Evolutionary conservation across 2,113 vertebrate species (phyloP).

Genomic region (Synchiropus splendidus): DNA sequence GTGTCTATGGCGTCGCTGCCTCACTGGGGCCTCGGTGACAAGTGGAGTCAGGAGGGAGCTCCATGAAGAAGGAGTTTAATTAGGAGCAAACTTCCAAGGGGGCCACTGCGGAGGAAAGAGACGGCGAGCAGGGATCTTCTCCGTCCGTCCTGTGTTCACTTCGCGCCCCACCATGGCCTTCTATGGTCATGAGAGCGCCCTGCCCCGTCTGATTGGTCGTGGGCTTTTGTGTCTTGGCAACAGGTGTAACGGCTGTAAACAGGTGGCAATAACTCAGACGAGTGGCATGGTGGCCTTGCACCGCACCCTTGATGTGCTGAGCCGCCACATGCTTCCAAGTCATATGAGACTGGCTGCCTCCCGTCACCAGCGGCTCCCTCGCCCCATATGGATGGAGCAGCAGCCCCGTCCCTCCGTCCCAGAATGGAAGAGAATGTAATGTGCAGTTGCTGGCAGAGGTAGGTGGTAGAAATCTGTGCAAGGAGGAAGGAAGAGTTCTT

Average conservation of each 20-base stretch:
- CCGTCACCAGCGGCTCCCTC: conserved; percentile 21
- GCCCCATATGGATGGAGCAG: conserved; percentile 1
- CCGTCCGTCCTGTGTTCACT: conserved; percentile 37
- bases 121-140: conserved; percentile 40
- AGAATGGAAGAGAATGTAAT: conserved; percentile 42
- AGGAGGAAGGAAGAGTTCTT: conserved; percentile 36
- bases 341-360: conserved; percentile 58
- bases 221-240: conserved; percentile 56
- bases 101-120: conserved; percentile 53
- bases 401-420: conserved; percentile 15
- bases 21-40: conserved; percentile 60
- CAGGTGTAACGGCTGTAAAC: conserved; percentile 69
- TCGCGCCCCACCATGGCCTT: conserved; percentile 45
- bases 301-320: conserved; percentile 65
- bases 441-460: conserved; percentile 28
- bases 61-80: conserved; percentile 72
- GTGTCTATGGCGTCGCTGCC: conserved; percentile 62
- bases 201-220: conserved; percentile 54
- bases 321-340: conserved; percentile 58
- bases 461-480: conserved; percentile 35
- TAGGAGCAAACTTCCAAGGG: conserved; percentile 70
- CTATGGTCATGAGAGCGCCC: conserved; percentile 61
- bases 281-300: conserved; percentile 63
- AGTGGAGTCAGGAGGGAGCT: conserved; percentile 65
- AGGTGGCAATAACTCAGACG: conserved; percentile 70